A percentile compares a stretch with the other conserved stretches of the same genome.
Evolutionary conservation across 2,113 vertebrate species (phyloP).

Genomic region (Sapajus apella): DNA sequence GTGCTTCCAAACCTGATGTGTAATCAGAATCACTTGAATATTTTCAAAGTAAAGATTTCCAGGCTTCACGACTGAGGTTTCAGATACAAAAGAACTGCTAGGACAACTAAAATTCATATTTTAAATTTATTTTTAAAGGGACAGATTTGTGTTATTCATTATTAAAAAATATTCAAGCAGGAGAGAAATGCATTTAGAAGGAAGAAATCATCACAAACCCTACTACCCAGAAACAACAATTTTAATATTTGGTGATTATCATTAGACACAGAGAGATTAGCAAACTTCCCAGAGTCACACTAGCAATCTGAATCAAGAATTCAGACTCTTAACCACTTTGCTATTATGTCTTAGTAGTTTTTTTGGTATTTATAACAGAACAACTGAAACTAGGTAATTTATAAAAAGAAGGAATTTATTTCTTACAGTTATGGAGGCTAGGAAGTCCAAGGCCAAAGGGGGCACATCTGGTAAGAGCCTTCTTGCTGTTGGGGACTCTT

Average conservation of each 20-base stretch:
- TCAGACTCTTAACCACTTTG: conserved; percentile 3
- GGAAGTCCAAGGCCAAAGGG: neutral
- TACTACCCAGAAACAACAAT: neutral
- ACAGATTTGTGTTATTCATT: neutral
- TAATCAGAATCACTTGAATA: neutral
- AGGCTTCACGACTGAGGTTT: neutral
- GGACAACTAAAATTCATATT: neutral
- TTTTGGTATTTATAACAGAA: neutral
- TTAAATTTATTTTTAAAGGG: neutral
- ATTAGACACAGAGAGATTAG: neutral
- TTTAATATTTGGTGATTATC: neutral
- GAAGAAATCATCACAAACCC: neutral
- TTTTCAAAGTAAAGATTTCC: conserved; percentile 26
- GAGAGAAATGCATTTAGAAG: neutral
- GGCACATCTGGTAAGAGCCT: neutral
- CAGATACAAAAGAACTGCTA: neutral
- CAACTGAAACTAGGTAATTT: neutral
- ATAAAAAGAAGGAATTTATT: neutral
- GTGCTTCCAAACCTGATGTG: neutral
- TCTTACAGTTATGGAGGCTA: neutral
- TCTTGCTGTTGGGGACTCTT: neutral
- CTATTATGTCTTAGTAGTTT: neutral
- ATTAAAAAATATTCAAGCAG: neutral
- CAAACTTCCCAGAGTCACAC: neutral
- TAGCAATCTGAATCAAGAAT: neutral